Percentiles rank a stretch among this genome's conserved stretches.
Evolutionary conservation across 2,888 invertebrate genomes (phyloP).

Genomic region (Hypena proboscidalis): DNA sequence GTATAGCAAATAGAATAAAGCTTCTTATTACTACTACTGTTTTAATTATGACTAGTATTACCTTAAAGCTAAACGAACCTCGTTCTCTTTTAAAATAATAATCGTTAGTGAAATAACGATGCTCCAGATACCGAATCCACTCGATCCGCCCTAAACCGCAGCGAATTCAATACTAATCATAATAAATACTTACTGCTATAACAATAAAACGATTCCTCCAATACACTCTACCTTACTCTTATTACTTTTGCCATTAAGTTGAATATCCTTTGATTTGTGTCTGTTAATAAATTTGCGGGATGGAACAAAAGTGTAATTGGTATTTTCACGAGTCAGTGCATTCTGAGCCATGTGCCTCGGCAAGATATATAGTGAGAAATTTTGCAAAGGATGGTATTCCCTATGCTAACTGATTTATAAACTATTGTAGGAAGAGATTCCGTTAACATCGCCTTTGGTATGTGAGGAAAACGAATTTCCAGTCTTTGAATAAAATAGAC

Average conservation of each 20-base stretch:
- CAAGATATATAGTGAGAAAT: neutral
- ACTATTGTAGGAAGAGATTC: too few relatives aligned
- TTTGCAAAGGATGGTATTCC: too few relatives aligned
- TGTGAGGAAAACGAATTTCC: too few relatives aligned
- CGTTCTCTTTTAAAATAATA: too few relatives aligned
- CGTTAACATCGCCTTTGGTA: too few relatives aligned
- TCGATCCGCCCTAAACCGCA: neutral
- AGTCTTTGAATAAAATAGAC: too few relatives aligned
- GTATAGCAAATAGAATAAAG: too few relatives aligned
- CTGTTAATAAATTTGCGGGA: conserved; percentile 30
- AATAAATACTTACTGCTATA: conserved; percentile 10
- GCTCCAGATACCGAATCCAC: conserved; percentile 4
- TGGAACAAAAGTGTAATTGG: conserved; percentile 55
- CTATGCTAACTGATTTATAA: too few relatives aligned
- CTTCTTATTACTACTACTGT: too few relatives aligned
- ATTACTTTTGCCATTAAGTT: conserved; percentile 35
- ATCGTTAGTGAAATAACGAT: too few relatives aligned
- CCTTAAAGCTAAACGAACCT: too few relatives aligned
- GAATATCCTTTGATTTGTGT: conserved; percentile 18
- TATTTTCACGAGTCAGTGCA: conserved; percentile 56
- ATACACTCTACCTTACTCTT: conserved; percentile 11
- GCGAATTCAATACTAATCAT: conserved; percentile 7
- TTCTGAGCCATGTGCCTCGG: conserved; percentile 34
- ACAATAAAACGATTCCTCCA: conserved; percentile 7
- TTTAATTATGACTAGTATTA: too few relatives aligned